phyloP scores from a whole-genome alignment of 2,113 vertebrate genomes.

The Sylvietta virens region DNA sequence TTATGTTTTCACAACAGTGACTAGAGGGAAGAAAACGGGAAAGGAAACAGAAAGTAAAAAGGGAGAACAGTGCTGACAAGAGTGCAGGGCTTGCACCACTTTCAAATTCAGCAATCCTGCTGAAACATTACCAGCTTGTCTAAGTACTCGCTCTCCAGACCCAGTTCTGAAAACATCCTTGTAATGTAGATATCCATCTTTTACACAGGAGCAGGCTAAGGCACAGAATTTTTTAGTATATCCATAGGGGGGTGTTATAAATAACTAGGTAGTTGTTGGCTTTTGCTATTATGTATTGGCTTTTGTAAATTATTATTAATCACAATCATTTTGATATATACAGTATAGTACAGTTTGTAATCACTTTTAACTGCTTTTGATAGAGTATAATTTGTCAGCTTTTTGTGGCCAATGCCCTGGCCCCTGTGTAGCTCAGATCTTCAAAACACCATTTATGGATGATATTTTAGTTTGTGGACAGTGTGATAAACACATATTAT shows the following conservation, averaged over 20 bases:
- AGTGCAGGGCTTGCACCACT: rapidly evolving
- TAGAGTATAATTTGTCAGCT: neutral
- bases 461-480: neutral
- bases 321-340: neutral
- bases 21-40: neutral
- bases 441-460: neutral
- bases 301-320: neutral
- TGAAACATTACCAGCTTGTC: neutral
- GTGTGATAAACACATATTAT: neutral
- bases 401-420: neutral
- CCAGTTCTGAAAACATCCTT: neutral
- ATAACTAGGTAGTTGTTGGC: neutral
- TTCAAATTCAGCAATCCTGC: neutral
- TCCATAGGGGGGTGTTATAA: neutral
- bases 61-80: neutral
- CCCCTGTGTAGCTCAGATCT: neutral
- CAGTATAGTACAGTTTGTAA: neutral
- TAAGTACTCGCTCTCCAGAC: neutral
- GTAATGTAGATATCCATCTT: neutral
- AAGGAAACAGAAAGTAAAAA: constrained; percentile 3
- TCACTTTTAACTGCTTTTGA: neutral
- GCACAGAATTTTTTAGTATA: neutral
- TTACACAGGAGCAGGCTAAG: neutral
- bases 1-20: neutral
- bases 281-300: neutral